Evolutionary conservation across 2,888 invertebrate genomes (phyloP), one percentile per base, ranked within the genome.

Genomic region (Epirrhoe alternata): DNA sequence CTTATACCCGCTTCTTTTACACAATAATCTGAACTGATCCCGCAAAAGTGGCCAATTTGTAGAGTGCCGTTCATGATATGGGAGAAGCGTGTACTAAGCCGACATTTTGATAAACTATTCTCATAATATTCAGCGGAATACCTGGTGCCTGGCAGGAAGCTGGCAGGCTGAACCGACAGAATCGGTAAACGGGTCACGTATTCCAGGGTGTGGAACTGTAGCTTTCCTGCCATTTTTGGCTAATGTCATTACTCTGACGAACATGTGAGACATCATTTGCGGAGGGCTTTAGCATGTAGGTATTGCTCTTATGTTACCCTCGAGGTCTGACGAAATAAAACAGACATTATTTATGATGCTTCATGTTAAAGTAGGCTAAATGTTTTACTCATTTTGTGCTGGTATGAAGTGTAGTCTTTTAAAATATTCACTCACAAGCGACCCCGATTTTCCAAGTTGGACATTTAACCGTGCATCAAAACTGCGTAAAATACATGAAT

Each of bases 31-130:
- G 71, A 76, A 77, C 78, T 74, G 77, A 83, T 82, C 79, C 77
- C 72, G 76, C 78, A 79, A 81, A 84, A 84, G 84, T 79, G 82
- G 78, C 74, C 85, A 87, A 89, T 88, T 88, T 88, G 87, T 86
- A 81, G 80, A 81, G 85, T 83, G 80, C 81, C 77, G 74, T 77
- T 77, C 76, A 73, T 75, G 80, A 81, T 83, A 82, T 75, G 78
- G 69, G 77, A 78, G 78, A 77, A 75, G 79, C 80, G 78, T 77
- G 73, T 74, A 80, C 62, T 77, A 78, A 81, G 77, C 79, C 79
- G 86, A 81, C 85, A 77, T 82, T 87, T 88, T 88, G 87, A 88
- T 86, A 88, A 86, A 88, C 88, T 87, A 84, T 81, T 77, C 77
- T 80, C 84, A 82, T 87, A 86, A 88, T 85, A 84, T 85, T 83